Base-by-base conservation (phyloP, 2,888 invertebrate genomes). In the Cheilosia vernalis region DNA sequence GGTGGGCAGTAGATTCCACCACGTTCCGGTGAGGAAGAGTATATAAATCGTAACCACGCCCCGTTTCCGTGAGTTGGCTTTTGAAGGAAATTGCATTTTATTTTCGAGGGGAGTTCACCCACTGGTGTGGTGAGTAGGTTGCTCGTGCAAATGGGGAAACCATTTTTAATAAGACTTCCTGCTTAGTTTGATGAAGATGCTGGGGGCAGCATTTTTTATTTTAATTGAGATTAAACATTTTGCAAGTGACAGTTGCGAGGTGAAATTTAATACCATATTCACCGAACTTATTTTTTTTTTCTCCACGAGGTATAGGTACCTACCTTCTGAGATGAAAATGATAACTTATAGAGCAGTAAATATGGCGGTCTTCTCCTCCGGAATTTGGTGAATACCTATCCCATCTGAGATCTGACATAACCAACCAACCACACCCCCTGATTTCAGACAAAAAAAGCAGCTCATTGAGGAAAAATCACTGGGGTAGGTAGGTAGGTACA, bases 1-100 rank as follows among this genome's bases (percentile, higher is more conserved):
- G 72, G 60, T 72, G 70, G 24, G n/a, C 37, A 30, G 13, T n/a
- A 19, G 2, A 70, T 85, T 85, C 84, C 84, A 85, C 83, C 86
- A 58, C 78, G 76, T 82, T 81, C 86, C 66, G n/a, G 7, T 58
- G 42, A 55, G 63, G 70, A 61, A 83, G 53, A 42, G 47, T 70
- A 55, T 49, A 56, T 70, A 55, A 21, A 51, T 53, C 30, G 2
- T 13, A n/a, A 40, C 86, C 82, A 86, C 85, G 82, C 86, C 81
- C 40, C 9, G 5, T 6, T 3, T 9, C 21, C 19, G 13, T 30
- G 69, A 69, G 78, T 42, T 40, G 55, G 40, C 10, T 44, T 13
- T n/a, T 49, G 13, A 24, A 9, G 53, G 24, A 63, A 40, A 27
- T 19, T 53, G 53, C 21, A 56, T 40, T 55, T 40, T 44, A n/a